Conservation (phyloP, 2,113 vertebrate genomes). For the Oncorhynchus kisutch region DNA sequence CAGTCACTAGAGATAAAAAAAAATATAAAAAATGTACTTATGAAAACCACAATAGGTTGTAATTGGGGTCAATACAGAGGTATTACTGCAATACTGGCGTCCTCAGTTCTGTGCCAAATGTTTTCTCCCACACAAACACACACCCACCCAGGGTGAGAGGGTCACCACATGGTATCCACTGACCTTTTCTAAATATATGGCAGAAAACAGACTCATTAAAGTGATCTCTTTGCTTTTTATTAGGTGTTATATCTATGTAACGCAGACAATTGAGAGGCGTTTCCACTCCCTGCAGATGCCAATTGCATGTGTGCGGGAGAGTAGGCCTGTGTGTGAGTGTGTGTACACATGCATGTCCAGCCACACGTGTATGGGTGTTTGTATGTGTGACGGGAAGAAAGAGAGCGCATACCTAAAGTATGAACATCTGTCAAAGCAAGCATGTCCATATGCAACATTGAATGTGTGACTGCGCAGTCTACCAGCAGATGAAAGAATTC, state of each 20-base stretch:
- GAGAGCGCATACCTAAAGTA: background rate
- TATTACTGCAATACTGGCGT: too few relatives aligned
- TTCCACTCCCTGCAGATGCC: too few relatives aligned
- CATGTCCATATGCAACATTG: background rate
- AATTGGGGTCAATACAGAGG: background rate
- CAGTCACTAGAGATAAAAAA: conserved; percentile 11
- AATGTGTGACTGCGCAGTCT: background rate
- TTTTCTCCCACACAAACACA: conserved; percentile 10
- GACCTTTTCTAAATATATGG: background rate
- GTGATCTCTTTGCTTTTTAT: background rate
- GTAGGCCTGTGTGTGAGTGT: background rate
- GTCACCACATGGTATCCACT: background rate
- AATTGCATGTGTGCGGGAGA: background rate
- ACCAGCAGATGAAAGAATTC: background rate
- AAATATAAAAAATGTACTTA: conserved; percentile 23
- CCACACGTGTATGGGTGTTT: conserved; percentile 11
- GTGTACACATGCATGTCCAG: background rate
- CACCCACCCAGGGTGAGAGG: background rate
- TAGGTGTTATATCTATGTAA: background rate
- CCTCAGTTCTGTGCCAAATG: background rate
- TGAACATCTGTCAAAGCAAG: conserved; percentile 14
- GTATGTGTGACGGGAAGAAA: background rate
- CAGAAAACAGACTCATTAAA: background rate
- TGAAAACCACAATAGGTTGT: background rate
- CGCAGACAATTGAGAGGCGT: background rate